Evolutionary conservation across 2,888 invertebrate species (phyloP), one percentile per base, ranked within the genome.

Genomic region (Mesopsocus fuscifrons): DNA sequence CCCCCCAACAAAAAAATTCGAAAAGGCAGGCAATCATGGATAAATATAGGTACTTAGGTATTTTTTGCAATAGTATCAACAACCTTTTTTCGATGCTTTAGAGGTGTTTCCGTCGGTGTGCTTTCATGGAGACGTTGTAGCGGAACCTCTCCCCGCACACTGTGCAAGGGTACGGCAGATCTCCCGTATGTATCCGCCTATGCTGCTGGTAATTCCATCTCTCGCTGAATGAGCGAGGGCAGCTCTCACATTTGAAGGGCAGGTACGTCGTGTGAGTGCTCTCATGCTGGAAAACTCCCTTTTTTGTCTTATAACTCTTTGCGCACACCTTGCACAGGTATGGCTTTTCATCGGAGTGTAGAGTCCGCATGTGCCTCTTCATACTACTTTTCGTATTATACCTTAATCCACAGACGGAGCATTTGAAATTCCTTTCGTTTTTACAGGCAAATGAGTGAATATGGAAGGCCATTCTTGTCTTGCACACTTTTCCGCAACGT

Each of bases 141-240:
- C 33, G 15, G 17, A 33, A 33, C 5, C 16, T 17, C 9, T 33
- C 16, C 3, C 33, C 33, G 9, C 33, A 33, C 15, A 33, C 17
- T 16, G 15, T 17, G 17, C 33, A 33, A 33, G 33, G 16, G 9
- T 33, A 33, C 6, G 33, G 33, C 9, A 15, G 15, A 6, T 33
- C 33, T 6, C 17, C 33, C 5, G 33, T 33, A 33, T 33, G 33
- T 4, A 33, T 6, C 5, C 33, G 33, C 15, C 15, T 9, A 33
- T 33, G 33, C 9, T 33, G 33, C 15, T 15, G 15, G 9, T 33
- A 33, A 33, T 33, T 33, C 33, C 33, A 33, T 17, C 33, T 33
- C 33, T 33, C 17, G 9, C 17, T 33, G 17, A 33, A 33, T 4
- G 33, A 15, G 15, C 9, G 15, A 6, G 16, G 16, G 9, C 33